phyloP scores from a whole-genome alignment of 2,797 vertebrate genomes.

The Notamacropus eugenii region DNA sequence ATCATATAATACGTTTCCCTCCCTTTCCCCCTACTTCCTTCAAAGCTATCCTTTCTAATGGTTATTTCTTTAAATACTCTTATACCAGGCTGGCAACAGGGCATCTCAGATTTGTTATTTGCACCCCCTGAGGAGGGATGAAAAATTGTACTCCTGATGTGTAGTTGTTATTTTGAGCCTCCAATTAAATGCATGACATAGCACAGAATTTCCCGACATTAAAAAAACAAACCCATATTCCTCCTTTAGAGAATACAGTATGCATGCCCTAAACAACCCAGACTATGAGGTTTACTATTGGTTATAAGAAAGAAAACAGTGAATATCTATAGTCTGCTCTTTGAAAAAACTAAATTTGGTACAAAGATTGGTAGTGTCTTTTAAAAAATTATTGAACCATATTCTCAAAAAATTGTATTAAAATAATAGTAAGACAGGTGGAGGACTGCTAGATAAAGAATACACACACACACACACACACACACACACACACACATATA shows the following conservation, averaged over 20 bases:
- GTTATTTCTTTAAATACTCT: not conserved
- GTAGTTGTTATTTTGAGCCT: not conserved
- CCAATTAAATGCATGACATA: not conserved
- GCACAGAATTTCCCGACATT: not conserved
- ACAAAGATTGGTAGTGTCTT: not conserved
- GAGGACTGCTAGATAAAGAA: slow-evolving; percentile 18
- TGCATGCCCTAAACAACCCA: not conserved
- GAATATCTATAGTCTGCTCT: not conserved
- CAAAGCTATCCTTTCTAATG: not conserved
- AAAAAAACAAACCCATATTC: not conserved
- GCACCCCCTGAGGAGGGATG: not conserved
- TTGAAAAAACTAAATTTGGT: not conserved
- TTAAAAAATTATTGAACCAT: not conserved
- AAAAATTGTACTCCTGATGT: not conserved
- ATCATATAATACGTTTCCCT: no score
- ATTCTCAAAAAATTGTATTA: slow-evolving; percentile 34
- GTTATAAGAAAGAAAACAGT: not conserved
- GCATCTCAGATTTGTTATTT: not conserved
- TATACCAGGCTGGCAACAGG: not conserved
- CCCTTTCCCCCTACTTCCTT: not conserved
- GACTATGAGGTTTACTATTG: not conserved
- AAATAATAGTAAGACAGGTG: slow-evolving; percentile 17
- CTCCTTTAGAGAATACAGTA: not conserved
- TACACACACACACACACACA: no score
- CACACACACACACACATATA: no score